phyloP scores from a whole-genome alignment of 1,140 invertebrate genomes.

The Drosophila pseudoananassae region DNA sequence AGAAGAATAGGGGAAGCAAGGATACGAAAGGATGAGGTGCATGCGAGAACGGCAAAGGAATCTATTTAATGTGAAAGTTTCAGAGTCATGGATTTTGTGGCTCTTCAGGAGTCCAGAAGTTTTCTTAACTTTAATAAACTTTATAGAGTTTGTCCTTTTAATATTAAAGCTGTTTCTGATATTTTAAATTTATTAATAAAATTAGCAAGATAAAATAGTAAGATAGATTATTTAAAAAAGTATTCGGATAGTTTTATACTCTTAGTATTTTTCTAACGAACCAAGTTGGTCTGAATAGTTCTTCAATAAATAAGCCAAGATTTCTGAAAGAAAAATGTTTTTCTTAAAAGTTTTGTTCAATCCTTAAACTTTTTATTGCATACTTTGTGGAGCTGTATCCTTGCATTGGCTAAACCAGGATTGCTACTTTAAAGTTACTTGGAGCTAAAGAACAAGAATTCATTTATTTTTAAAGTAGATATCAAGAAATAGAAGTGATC shows the following conservation, averaged over 20 bases:
- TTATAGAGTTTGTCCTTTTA: neutral
- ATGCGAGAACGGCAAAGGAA: conserved; percentile 40
- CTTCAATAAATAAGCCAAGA: neutral
- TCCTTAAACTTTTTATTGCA: conserved; percentile 40
- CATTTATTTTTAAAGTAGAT: conserved; percentile 18
- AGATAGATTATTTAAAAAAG: neutral
- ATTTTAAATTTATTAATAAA: conserved; percentile 16
- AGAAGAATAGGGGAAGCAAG: conserved; percentile 11
- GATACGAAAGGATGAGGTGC: conserved; percentile 25
- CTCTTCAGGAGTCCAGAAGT: too few species aligned
- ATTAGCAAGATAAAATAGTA: neutral
- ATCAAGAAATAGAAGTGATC: neutral
- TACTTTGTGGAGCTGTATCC: conserved; percentile 9
- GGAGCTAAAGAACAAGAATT: conserved; percentile 21
- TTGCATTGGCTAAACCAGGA: conserved; percentile 22
- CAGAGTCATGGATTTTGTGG: conserved; percentile 32
- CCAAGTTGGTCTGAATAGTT: neutral
- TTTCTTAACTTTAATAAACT: too few species aligned
- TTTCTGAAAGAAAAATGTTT: neutral
- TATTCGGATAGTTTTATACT: neutral
- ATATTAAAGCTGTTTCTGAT: conserved; percentile 6
- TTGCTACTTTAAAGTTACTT: conserved; percentile 13
- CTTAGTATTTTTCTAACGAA: too few species aligned
- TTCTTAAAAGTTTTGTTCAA: conserved; percentile 18
- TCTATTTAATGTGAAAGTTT: conserved; percentile 51